Evolutionary conservation across 2,888 invertebrate species (phyloP), one percentile per base, ranked within the genome.

Genomic region (Bugula neritina): DNA sequence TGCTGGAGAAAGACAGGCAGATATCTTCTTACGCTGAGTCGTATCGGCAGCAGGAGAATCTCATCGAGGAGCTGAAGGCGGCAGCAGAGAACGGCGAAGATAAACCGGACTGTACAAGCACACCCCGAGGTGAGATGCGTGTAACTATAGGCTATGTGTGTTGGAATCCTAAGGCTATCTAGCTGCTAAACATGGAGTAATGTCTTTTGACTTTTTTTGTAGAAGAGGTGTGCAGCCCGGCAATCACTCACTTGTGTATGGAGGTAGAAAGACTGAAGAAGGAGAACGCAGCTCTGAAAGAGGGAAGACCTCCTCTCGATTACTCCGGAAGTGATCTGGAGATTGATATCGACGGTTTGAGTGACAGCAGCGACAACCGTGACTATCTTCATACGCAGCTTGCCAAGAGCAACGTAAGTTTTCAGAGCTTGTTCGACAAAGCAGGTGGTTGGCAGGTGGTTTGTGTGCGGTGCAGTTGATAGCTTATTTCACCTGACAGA

Each of bases 241-340:
- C 63, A 27, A 31, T 63, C 13, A 29, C 29, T 31, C 31, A 31
- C 17, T 63, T 63, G 63, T 63, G 63, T 31, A 31, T 31, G 2
- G 63, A 63, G 27, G 27, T 63, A 5, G 63, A 25, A 5, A 13
- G 17, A 27, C 63, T 63, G 27, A 63, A 34, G 34, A 63, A 63
- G 31, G 63, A 63, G 63, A 63, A 63, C 34, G 34, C 17, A 13
- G 63, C 63, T 21, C 63, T 63, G 63, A 63, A n/a, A 27, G 63
- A 27, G 17, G 31, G 29, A 25, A 2, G 31, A 2, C 63, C 63
- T 10, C 63, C 63, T 10, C 27, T 63, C 5, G 63, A 63, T 31
- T 29, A 25, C 17, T 25, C 25, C 34, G 27, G n/a, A 13, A 31
- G 31, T 29, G 63, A 63, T n/a, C 43, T 43, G 5, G n/a, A n/a